A percentile compares a stretch with the other conserved stretches of the same genome.
Evolutionary conservation across 1,140 invertebrate species (phyloP).

Genomic region (Ceratina australensis): DNA sequence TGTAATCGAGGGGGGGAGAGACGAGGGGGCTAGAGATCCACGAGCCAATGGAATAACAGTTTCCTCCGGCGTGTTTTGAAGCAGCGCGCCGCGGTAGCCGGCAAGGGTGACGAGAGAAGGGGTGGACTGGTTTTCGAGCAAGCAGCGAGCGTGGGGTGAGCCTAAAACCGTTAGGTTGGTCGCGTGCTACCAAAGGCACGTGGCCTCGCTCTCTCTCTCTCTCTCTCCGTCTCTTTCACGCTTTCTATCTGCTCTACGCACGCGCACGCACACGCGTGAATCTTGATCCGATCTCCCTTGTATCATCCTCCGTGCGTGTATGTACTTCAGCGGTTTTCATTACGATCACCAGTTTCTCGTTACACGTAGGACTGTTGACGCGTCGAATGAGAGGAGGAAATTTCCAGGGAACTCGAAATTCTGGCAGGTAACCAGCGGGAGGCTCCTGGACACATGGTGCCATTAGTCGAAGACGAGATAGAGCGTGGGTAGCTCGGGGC

Average conservation of each 20-base stretch:
- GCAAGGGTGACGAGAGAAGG: constrained; percentile 75
- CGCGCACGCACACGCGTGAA: constrained; percentile 44
- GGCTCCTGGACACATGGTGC: constrained; percentile 64
- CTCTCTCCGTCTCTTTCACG: constrained; percentile 36
- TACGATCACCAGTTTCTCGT: too few species aligned
- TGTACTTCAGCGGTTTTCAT: too few species aligned
- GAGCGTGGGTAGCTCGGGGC: constrained; percentile 39
- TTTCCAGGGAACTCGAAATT: constrained; percentile 34
- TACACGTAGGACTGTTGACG: too few species aligned
- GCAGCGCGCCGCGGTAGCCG: constrained; percentile 41
- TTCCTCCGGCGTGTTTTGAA: constrained; percentile 73
- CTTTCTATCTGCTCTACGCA: constrained; percentile 47
- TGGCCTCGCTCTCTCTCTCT: constrained; percentile 69
- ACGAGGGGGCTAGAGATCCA: constrained; percentile 62
- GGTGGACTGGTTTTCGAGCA: constrained; percentile 75
- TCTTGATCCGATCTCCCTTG: neutral
- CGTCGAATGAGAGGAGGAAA: neutral
- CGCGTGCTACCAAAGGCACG: constrained; percentile 77
- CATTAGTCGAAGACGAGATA: constrained; percentile 64
- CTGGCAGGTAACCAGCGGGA: constrained; percentile 49
- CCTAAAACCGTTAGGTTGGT: constrained; percentile 78
- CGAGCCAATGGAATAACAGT: constrained; percentile 76
- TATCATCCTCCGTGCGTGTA: neutral
- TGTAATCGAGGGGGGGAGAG: constrained; percentile 47
- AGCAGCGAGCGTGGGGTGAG: constrained; percentile 65